Percentiles rank a stretch among this genome's conserved stretches.
Conservation (phyloP, 2,797 vertebrate species). For the Danio tinwini region DNA sequence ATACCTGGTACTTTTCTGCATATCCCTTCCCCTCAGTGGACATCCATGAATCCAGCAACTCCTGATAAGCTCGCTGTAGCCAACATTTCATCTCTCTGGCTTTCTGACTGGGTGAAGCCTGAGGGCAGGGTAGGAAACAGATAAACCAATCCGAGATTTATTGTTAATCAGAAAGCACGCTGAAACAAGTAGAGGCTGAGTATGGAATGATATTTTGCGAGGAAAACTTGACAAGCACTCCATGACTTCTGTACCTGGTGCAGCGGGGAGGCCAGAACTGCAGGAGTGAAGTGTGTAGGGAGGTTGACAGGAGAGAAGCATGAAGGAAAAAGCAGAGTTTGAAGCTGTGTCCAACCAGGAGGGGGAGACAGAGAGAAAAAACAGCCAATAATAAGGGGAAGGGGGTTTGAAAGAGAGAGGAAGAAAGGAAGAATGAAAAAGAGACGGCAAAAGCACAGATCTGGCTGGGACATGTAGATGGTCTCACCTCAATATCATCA, state of each 20-base stretch:
- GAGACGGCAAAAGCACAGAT: slow-evolving; percentile 18
- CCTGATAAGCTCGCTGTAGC: slow-evolving; percentile 77
- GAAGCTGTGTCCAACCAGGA: slow-evolving; percentile 65
- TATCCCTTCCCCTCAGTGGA: slow-evolving; percentile 75
- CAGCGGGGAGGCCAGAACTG: slow-evolving; percentile 67
- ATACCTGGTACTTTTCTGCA: slow-evolving; percentile 81
- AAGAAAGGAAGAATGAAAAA: neutral
- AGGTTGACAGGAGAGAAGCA: slow-evolving; percentile 67
- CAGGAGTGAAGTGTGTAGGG: slow-evolving; percentile 67
- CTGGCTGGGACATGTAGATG: neutral
- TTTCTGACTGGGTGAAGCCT: slow-evolving; percentile 71
- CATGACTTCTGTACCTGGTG: slow-evolving; percentile 66
- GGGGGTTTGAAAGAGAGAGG: neutral
- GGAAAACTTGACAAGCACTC: neutral
- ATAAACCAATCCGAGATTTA: neutral
- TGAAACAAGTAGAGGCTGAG: neutral
- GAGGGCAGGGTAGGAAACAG: slow-evolving; percentile 7
- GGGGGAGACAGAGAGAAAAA: slow-evolving; percentile 20
- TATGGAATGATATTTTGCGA: neutral
- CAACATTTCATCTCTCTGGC: slow-evolving; percentile 77
- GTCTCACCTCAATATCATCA: slow-evolving; percentile 79
- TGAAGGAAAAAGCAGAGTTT: slow-evolving; percentile 63
- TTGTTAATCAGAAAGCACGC: neutral
- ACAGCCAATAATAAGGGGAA: neutral
- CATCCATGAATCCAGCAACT: slow-evolving; percentile 72